Evolutionary conservation across 1,140 invertebrate genomes (phyloP), one percentile per base, ranked within the genome.

Genomic region (Drosophila kohkoa): DNA sequence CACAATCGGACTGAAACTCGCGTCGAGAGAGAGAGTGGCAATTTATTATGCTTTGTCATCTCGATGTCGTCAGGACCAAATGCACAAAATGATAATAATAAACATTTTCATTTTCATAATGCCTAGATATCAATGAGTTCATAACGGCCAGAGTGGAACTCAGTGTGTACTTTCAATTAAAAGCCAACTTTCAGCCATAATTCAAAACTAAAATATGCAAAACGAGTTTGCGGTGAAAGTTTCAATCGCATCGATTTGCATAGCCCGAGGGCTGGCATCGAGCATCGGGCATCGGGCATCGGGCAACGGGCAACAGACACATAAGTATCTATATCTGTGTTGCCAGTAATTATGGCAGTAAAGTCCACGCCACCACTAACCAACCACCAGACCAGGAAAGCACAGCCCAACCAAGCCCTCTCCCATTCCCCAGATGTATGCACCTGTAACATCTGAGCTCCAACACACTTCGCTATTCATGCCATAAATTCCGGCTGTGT

Each of bases 21-120:
- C 16, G 32, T 52, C 41, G 48, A 15, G 55, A 43, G 48, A 15
- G 55, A 43, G 20, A 15, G 1, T 38, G 38, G 65, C 72, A 70
- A 89, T 89, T 89, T 89, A 89, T 89, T 89, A 89, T 89, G 85
- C 85, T 89, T 89, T 89, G 85, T 89, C 85, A 89, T 90, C 85
- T 89, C 59, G 16, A 41, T 64, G 63, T 43, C 72, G 73, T 67
- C 70, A 38, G 78, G 64, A 63, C 74, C 46, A 67, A 71, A 75
- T 89, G 81, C 73, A 68, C 81, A 70, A 70, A 81, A 81, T 78
- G 81, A 89, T 88, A 89, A 89, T 89, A 89, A 81, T 89, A 89
- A 89, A 81, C 77, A 87, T 87, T 87, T 85, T 70, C 81, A 88
- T 79, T 87, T 87, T 75, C 76, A 72, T 82, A 82, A 87, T 87